Evolutionary conservation across 2,113 vertebrate species (phyloP).

Genomic region (Panthera tigris): DNA sequence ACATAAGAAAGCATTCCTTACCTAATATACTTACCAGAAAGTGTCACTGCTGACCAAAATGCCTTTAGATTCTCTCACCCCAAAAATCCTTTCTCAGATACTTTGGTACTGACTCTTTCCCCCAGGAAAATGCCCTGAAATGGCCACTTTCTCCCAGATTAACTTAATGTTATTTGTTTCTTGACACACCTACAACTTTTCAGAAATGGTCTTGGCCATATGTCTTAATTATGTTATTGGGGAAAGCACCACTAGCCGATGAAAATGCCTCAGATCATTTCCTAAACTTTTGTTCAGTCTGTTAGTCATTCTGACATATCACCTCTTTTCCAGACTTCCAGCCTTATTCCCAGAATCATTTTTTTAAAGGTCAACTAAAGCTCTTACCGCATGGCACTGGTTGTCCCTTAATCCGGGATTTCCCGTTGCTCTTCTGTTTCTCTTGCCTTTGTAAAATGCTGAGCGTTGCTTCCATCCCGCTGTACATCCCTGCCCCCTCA

Average conservation of each 20-base stretch:
- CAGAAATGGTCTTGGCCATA: background rate
- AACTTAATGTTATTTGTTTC: background rate
- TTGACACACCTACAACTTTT: background rate
- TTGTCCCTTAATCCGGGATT: background rate
- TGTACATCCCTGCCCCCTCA: background rate
- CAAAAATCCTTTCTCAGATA: background rate
- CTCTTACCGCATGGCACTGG: background rate
- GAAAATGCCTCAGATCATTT: background rate
- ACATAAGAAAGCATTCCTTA: background rate
- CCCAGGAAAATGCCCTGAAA: background rate
- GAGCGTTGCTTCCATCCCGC: background rate
- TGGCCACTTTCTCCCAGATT: background rate
- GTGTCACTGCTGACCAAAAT: background rate
- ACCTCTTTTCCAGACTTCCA: background rate
- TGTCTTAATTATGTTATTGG: background rate
- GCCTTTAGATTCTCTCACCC: background rate
- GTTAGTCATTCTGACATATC: background rate
- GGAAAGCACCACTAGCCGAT: background rate
- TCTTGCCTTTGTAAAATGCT: background rate
- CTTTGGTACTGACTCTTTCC: background rate
- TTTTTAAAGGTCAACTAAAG: background rate
- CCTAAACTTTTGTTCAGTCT: background rate
- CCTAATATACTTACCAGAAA: background rate
- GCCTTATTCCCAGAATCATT: background rate
- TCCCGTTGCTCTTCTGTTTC: background rate